Base-by-base conservation (phyloP, 2,797 vertebrate genomes). In the Falco biarmicus region DNA sequence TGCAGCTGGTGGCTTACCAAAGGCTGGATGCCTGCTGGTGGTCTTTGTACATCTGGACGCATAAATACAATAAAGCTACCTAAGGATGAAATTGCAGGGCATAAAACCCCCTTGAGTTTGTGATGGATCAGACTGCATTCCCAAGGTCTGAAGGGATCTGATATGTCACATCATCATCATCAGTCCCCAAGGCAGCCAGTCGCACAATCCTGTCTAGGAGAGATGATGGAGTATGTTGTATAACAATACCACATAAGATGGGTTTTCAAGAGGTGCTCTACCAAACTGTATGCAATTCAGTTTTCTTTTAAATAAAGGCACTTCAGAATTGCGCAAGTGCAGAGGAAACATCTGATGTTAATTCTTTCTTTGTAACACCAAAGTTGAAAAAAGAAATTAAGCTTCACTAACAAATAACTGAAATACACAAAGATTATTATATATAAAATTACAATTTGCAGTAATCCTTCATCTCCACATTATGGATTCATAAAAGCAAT, bases 401-500 rank as follows among this genome's bases (percentile, higher is more conserved):
- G 70, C 66, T 96, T 86, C 63, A 34, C 80, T 61, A 69, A 60
- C 37, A 75, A 91, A 69, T 84, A 84, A 81, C 73, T 88, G 85
- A 89, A 91, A 93, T 76, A 34, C 13, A 69, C 57, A 71, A 69
- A 57, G 77, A 96, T 81, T 71, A 94, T 69, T 91, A 19, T 64
- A 90, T 66, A 86, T 79, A 93, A 86, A 84, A 93, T 94, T 88
- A 84, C 41, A 60, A 47, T 57, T 85, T 80, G 80, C 43, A 69
- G 59, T 65, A 91, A 92, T 93, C 77, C 85, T 90, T 94, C 92
- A 92, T 94, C 57, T 88, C 77, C 39, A 37, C 70, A 61, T 92
- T 92, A 90, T 43, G 50, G 73, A 88, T 90, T 95, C 83, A 84
- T 84, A 87, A 90, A 96, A 94, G 83, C 73, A 83, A 68, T 48